Conservation (phyloP, 2,797 vertebrate species). For the Amniataba percoides region DNA sequence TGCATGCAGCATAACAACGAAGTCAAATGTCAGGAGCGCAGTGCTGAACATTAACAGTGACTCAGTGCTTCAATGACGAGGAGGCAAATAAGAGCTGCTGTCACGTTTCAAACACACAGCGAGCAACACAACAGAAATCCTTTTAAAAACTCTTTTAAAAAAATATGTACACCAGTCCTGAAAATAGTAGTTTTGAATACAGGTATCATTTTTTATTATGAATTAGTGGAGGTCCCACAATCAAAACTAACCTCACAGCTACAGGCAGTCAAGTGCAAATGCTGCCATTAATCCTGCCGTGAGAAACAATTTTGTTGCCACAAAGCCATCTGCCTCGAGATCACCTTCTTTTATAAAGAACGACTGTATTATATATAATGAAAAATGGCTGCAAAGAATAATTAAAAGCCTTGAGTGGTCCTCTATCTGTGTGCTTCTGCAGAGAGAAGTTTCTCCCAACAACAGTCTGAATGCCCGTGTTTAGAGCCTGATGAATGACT, state of each 20-base stretch:
- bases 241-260: constrained; percentile 5
- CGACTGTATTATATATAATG: constrained; percentile 33
- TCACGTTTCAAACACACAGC: not conserved
- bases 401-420: constrained; percentile 67
- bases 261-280: constrained; percentile 18
- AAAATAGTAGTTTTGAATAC: not conserved
- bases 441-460: constrained; percentile 38
- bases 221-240: not conserved
- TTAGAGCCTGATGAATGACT: constrained; percentile 68
- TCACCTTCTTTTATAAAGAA: constrained; percentile 40
- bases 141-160: not conserved
- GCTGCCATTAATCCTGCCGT: constrained; percentile 43
- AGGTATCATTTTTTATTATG: not conserved
- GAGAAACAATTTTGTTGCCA: constrained; percentile 42
- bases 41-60: constrained; percentile 18
- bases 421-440: constrained; percentile 53
- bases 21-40: constrained; percentile 24
- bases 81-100: constrained; percentile 17
- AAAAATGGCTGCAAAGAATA: constrained; percentile 62
- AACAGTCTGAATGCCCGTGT: constrained; percentile 47
- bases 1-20: not conserved
- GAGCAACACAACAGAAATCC: not conserved
- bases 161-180: not conserved
- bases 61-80: constrained; percentile 30
- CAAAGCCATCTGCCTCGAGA: constrained; percentile 33